phyloP scores from a whole-genome alignment of 2,888 invertebrate genomes.

The Corbicula japonica region DNA sequence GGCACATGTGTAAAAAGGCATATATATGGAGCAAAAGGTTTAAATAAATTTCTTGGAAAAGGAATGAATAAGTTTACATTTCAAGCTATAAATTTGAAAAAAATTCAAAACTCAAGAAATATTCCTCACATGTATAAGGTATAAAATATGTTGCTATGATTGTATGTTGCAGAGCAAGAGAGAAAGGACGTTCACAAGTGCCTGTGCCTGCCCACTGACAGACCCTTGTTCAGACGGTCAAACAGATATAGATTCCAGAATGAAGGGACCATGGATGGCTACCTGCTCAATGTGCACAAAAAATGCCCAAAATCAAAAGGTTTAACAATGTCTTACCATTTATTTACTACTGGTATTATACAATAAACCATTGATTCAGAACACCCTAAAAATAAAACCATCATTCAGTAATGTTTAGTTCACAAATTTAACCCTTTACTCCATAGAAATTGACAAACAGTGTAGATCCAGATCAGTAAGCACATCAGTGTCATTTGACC shows the following conservation, averaged over 20 bases:
- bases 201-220: conserved; percentile 90
- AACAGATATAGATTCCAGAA: conserved; percentile 88
- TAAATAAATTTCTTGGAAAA: neutral
- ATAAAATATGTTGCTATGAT: no score
- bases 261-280: conserved; percentile 85
- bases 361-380: neutral
- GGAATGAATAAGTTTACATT: neutral
- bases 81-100: neutral
- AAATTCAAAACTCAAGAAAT: no score
- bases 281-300: conserved; percentile 92
- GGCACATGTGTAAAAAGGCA: conserved; percentile 27
- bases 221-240: conserved; percentile 92
- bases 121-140: no score
- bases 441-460: neutral
- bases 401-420: no score
- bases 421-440: neutral
- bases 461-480: neutral
- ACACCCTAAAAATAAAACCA: no score
- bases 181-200: conserved; percentile 91
- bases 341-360: neutral
- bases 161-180: conserved; percentile 87
- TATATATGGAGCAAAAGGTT: conserved; percentile 17
- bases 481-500: neutral
- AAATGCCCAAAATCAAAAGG: conserved; percentile 87
- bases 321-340: conserved; percentile 48